Conservation (phyloP, 2,113 vertebrate species). For the Nymphicus hollandicus region DNA sequence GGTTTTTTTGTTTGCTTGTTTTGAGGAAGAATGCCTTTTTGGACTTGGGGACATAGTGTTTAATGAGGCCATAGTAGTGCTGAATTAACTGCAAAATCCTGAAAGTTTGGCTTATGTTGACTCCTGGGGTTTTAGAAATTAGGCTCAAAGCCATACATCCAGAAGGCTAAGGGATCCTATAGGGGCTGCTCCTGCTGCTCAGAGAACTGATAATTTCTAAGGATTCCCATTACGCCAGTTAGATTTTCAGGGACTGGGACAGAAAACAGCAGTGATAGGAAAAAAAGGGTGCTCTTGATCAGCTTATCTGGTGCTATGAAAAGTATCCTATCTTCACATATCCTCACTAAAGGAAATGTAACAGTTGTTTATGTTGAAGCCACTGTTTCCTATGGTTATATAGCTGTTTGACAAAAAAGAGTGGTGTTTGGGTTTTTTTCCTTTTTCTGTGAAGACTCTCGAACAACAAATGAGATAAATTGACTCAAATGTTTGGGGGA, state of each 20-base stretch:
- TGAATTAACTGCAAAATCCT: neutral
- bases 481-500: neutral
- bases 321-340: neutral
- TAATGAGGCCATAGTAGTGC: neutral
- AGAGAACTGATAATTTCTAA: neutral
- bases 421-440: accelerated
- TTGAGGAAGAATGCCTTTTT: neutral
- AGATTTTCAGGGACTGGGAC: neutral
- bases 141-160: neutral
- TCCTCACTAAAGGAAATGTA: neutral
- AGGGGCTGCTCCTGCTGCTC: neutral
- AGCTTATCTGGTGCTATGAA: neutral
- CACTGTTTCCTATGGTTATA: neutral
- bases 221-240: neutral
- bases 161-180: neutral
- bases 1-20: neutral
- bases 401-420: neutral
- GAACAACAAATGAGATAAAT: neutral
- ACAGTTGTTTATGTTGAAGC: neutral
- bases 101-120: neutral
- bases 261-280: neutral
- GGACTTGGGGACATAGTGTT: neutral
- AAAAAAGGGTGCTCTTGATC: neutral
- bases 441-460: neutral
- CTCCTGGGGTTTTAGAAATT: neutral